A percentile compares a stretch with the other conserved stretches of the same genome.
Conservation (phyloP, 2,888 invertebrate genomes). For the Syritta pipiens region DNA sequence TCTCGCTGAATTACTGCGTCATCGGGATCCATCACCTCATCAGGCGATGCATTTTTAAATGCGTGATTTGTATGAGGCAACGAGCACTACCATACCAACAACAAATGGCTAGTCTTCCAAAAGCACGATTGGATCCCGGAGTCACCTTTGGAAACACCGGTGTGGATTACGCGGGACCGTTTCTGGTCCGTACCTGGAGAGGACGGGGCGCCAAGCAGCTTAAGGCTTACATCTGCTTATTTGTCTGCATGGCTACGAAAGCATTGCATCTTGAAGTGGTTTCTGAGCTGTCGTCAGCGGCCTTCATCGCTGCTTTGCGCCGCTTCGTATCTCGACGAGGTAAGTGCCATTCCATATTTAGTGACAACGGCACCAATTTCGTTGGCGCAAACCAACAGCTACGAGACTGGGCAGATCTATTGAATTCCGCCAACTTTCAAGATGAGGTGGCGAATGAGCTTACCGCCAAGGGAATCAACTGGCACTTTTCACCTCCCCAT, state of each 20-base stretch:
- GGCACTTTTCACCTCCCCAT: conserved; percentile 74
- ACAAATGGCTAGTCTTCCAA: conserved; percentile 63
- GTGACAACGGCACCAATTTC: conserved; percentile 64
- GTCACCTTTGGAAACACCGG: conserved; percentile 65
- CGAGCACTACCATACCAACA: conserved; percentile 36
- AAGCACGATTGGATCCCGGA: conserved; percentile 44
- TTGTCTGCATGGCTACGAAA: conserved; percentile 71
- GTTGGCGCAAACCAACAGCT: conserved; percentile 53
- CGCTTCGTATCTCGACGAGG: conserved; percentile 70
- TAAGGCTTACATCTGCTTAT: conserved; percentile 71
- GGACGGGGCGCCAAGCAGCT: conserved; percentile 65
- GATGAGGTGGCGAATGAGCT: conserved; percentile 26
- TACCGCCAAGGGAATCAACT: conserved; percentile 60
- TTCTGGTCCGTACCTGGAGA: conserved; percentile 60
- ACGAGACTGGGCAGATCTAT: conserved; percentile 20
- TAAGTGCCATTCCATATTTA: conserved; percentile 40
- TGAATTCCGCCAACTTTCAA: conserved; percentile 16
- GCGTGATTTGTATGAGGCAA: conserved; percentile 45
- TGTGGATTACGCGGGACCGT: conserved; percentile 70
- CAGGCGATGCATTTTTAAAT: conserved; percentile 49
- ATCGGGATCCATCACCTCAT: conserved; percentile 11
- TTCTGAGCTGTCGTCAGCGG: conserved; percentile 67
- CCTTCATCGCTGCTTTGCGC: conserved; percentile 71
- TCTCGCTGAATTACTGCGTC: conserved; percentile 47
- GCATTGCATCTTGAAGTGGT: conserved; percentile 70